Base-by-base conservation (phyloP, 2,888 invertebrate species). In the Petrolisthes cinctipes region DNA sequence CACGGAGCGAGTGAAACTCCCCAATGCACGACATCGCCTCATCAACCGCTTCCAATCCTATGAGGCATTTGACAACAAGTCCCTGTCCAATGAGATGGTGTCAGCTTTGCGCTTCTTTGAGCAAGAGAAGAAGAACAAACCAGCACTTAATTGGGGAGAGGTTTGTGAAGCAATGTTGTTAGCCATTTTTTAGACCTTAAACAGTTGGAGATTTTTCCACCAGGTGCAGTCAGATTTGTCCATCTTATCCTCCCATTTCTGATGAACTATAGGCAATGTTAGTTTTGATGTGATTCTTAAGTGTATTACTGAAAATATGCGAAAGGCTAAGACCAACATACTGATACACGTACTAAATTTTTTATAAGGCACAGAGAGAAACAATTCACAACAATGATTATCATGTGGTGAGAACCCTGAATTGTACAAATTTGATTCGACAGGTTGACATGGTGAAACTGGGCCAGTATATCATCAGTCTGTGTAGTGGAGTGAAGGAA, bases 21-120 rank as follows among this genome's bases (percentile, higher is more conserved):
- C 61, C 11, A 61, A 9, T 11, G 53, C 79, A 17, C 4, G 83
- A n/a, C 11, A 79, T 20, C n/a, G 87, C 20, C 20, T 80, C 2
- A 80, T 88, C 51, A 80, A 88, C 23, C 80, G 88, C 20, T 88
- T 81, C 53, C 81, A 82, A 68, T 93, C 94, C 1, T 94, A 94
- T 61, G 94, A 94, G 91, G 93, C 94, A 51, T 94, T 95, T 91
- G 94, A 94, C 91, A 93, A 94, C 91, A 92, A 93, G 53, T 94
- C 94, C 0, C 93, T 94, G 82, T 93, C 94, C 1, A 95, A 95
- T 92, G 95, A 95, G 92, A 93, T 95, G 92, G 91, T 95, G 54
- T 94, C 94, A 89, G 94, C 94, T 5, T 92, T 94, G 68, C 92
- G 94, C 37, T 94, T 94, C 91, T 94, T 94, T 91, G 94, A 94